Percentiles rank a stretch among this genome's conserved stretches.
phyloP scores from a whole-genome alignment of 2,113 vertebrate genomes.

The Cepphus grylle region DNA sequence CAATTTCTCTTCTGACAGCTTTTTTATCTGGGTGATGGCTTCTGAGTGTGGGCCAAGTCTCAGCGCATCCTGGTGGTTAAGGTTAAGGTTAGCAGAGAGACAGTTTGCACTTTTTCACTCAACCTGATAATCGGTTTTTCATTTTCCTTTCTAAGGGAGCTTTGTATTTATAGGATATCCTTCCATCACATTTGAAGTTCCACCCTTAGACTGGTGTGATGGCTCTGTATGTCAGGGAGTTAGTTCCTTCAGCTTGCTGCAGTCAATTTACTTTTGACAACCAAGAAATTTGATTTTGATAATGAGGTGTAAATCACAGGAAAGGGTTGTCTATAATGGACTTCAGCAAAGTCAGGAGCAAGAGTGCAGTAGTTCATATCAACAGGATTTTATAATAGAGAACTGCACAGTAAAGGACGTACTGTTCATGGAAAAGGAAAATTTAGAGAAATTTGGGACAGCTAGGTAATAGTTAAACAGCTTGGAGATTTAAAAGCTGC shows the following conservation, averaged over 20 bases:
- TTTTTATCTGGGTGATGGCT: background rate
- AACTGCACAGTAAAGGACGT: background rate
- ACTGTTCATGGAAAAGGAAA: background rate
- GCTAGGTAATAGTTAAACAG: background rate
- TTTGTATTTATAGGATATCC: slow-evolving; percentile 50
- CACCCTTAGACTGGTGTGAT: background rate
- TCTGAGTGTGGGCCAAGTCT: background rate
- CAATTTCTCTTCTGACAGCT: background rate
- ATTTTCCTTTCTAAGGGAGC: slow-evolving; percentile 13
- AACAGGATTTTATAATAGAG: slow-evolving; percentile 24
- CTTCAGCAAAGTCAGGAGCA: slow-evolving; percentile 30
- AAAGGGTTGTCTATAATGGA: slow-evolving; percentile 29
- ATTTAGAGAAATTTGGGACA: background rate
- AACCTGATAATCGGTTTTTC: background rate
- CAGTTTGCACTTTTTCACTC: background rate
- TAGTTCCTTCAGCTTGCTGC: slow-evolving; percentile 44
- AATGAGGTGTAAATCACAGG: slow-evolving; percentile 63
- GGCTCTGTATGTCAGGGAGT: slow-evolving; percentile 26
- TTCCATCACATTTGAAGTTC: slow-evolving; percentile 29
- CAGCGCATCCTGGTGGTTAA: background rate
- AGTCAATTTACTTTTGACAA: slow-evolving; percentile 68
- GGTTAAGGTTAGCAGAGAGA: background rate
- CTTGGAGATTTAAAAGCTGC: background rate
- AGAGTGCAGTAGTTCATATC: slow-evolving; percentile 10
- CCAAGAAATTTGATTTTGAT: slow-evolving; percentile 71